Evolutionary conservation across 2,888 invertebrate species (phyloP).

Genomic region (Orthonevra nobilis): DNA sequence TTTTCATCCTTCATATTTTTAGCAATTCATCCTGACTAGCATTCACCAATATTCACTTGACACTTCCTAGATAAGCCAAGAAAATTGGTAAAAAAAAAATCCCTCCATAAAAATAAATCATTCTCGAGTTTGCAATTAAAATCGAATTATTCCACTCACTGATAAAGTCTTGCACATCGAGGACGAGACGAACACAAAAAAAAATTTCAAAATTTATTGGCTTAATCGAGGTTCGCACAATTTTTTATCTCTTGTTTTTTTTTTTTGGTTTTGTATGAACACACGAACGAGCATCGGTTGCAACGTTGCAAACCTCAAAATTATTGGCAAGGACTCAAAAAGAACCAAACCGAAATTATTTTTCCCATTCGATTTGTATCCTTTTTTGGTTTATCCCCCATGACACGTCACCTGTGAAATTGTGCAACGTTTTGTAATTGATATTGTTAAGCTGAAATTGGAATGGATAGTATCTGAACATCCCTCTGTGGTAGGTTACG

Average conservation of each 20-base stretch:
- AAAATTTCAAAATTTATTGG: conserved; percentile 59
- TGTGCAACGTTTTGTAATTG: conserved; percentile 59
- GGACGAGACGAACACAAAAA: conserved; percentile 2
- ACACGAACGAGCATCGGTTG: not conserved
- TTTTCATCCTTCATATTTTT: too few relatives aligned
- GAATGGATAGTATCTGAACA: conserved; percentile 23
- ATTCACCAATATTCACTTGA: not conserved
- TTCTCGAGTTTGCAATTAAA: conserved; percentile 67
- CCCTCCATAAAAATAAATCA: conserved; percentile 56
- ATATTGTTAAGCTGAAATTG: conserved; percentile 50
- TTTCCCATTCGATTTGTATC: conserved; percentile 7
- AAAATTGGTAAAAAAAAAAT: conserved; percentile 13
- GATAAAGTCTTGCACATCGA: conserved; percentile 56
- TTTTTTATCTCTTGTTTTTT: too few relatives aligned
- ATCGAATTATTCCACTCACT: conserved; percentile 65
- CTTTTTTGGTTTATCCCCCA: too few relatives aligned
- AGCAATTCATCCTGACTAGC: too few relatives aligned
- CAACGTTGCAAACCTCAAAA: conserved; percentile 24
- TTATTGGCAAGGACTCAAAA: conserved; percentile 60
- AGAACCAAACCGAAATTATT: conserved; percentile 2
- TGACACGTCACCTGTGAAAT: too few relatives aligned
- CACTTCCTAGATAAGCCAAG: not conserved
- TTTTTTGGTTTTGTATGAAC: conserved; percentile 6
- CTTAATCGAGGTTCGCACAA: conserved; percentile 52
- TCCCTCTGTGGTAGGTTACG: conserved; percentile 34